Conservation (phyloP, 2,888 invertebrate genomes). For the Archaeoteleia sp. region DNA sequence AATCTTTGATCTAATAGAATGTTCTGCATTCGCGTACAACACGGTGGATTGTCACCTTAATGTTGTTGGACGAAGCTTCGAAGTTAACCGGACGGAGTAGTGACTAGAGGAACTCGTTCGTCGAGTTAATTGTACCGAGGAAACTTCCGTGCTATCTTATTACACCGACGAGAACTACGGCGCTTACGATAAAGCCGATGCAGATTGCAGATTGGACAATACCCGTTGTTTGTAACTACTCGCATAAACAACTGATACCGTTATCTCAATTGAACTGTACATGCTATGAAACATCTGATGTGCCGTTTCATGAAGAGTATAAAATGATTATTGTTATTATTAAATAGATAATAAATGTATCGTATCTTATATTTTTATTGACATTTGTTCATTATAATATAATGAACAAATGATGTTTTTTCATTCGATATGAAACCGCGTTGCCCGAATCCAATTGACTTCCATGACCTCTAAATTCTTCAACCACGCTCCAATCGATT, state of each 20-base stretch:
- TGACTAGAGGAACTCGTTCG: slow-evolving; percentile 39
- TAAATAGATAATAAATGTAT: too few relatives aligned
- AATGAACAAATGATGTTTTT: too few relatives aligned
- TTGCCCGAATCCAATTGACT: too few relatives aligned
- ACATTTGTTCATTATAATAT: too few relatives aligned
- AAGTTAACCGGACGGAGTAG: slow-evolving; percentile 32
- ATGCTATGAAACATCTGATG: slow-evolving; percentile 9
- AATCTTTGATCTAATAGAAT: slow-evolving; percentile 27
- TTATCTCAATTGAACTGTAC: slow-evolving; percentile 19
- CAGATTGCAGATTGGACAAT: slow-evolving; percentile 39
- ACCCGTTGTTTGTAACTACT: slow-evolving; percentile 33
- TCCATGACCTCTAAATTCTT: too few relatives aligned
- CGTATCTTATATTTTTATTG: too few relatives aligned
- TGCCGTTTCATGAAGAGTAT: slow-evolving; percentile 9
- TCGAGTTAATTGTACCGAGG: slow-evolving; percentile 44
- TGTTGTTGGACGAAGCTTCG: slow-evolving; percentile 28
- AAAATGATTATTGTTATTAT: neutral
- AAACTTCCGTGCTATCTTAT: slow-evolving; percentile 43
- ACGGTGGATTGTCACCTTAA: slow-evolving; percentile 29
- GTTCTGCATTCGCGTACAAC: slow-evolving; percentile 17
- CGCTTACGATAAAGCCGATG: slow-evolving; percentile 31
- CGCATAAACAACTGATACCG: slow-evolving; percentile 33
- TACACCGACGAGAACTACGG: slow-evolving; percentile 26
- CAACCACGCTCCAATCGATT: too few relatives aligned
- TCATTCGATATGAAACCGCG: too few relatives aligned